Evolutionary conservation across 2,888 invertebrate genomes (phyloP), one percentile per base, ranked within the genome.

Genomic region (Amphipoea oculea): DNA sequence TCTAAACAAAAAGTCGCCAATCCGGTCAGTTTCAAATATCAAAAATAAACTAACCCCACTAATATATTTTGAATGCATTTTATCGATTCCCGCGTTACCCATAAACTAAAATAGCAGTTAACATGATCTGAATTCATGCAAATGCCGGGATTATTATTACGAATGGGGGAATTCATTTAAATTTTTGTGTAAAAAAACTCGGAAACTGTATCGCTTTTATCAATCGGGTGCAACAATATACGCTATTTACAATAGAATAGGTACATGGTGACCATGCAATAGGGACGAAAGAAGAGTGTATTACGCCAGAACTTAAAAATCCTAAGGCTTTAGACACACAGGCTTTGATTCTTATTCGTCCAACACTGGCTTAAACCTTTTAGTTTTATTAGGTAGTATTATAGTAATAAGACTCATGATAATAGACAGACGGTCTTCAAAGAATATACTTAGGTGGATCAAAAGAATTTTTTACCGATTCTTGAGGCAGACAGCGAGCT

Each of bases 201-300:
- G 91, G 94, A 96, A 96, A 96, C 94, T 96, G 95, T 96, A 96
- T 95, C 96, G 96, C 94, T 95, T 95, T 95, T 95, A 96, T 95
- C 94, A 93, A 94, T 94, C 91, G 90, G 68, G 70, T 87, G 91
- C 88, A 92, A 96, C 95, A 96, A 95, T 95, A 94, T 92, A 90
- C 83, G 90, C 86, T 85, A 84, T 83, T 93, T 92, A 95, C 96
- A 96, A 96, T 94, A 89, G 91, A 76, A 36, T 36, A 36, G 36
- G 12, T 11, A 82, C 92, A 82, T 89, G 94, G 95, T 93, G 93
- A 89, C 95, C 92, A 76, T 23, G n/a, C n/a, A 6, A 20, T 51
- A 14, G 2, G n/a, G 73, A 14, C n/a, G 1, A n/a, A n/a, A 36
- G 5, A 7, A 20, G n/a, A 51, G 0, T 57, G 14, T 40, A 3